Conservation (phyloP, 2,113 vertebrate species). For the Brevimyrus niger region DNA sequence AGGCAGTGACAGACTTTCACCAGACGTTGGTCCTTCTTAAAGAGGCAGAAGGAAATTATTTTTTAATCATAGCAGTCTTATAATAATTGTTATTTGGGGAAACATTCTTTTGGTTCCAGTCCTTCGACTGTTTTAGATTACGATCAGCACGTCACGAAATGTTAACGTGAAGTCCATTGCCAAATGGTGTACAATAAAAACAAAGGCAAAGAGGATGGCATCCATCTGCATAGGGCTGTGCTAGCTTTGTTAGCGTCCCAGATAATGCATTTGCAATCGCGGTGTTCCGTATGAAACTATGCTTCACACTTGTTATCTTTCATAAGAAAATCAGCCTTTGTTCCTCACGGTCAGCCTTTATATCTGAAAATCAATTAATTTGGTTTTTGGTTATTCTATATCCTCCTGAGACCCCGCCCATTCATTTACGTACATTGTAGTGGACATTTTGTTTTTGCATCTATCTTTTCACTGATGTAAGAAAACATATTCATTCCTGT, state of each 20-base stretch:
- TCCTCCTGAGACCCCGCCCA: too few species aligned
- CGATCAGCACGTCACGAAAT: neutral
- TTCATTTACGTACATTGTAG: too few species aligned
- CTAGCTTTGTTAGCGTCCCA: neutral
- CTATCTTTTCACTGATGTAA: too few species aligned
- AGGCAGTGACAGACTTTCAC: neutral
- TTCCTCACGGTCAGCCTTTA: neutral
- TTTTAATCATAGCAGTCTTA: neutral
- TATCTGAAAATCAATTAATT: neutral
- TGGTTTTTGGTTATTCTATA: neutral
- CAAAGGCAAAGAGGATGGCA: neutral
- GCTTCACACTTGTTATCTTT: neutral
- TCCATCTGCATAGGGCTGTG: neutral
- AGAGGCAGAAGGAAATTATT: neutral
- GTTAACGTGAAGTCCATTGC: neutral
- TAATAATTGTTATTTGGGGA: neutral
- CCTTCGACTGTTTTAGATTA: constrained; percentile 7
- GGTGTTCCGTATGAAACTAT: neutral
- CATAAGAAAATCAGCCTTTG: neutral
- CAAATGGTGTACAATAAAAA: neutral
- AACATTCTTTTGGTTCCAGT: neutral
- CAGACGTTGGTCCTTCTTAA: neutral
- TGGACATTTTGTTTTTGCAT: too few species aligned
- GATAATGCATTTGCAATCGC: neutral
- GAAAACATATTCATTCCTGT: too few species aligned